Base-by-base conservation (phyloP, 2,888 invertebrate species). In the Conchocele bisecta region DNA sequence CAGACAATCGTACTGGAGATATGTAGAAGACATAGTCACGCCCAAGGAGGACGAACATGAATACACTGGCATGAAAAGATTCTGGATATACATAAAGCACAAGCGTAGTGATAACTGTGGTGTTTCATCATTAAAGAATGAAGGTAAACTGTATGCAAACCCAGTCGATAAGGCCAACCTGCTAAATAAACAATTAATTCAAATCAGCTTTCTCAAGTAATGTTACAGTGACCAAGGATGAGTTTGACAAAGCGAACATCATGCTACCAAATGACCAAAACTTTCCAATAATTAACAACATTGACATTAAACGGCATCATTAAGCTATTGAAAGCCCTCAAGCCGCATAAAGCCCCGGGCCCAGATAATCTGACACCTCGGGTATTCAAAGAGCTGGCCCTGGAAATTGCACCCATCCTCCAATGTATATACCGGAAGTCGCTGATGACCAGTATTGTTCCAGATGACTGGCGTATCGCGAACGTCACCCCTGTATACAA, bases 41-140 rank as follows among this genome's bases (percentile, higher is more conserved):
- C 58, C 66, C 13, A 15, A 41, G 13, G 57, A 53, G 53, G 22
- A 53, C 17, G 22, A 28, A 35, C n/a, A 35, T 26, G 31, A 22
- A n/a, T 11, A 33, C 31, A 13, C 13, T 2, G 33, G 41, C 11
- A 33, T 24, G 24, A 65, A 65, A 48, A 46, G 56, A 28, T 65
- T 65, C 33, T 65, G 65, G 65, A 65, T 50, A 15, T 65, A 46
- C 31, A 48, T 65, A 3, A 65, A 65, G 41, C 56, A 65, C 29
- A 37, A 39, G 28, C 26, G 39, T 31, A 39, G 24, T 13, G 65
- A 57, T 29, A 57, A n/a, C 1, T 7, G 7, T 20, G 50, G 57
- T 11, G 33, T 65, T 7, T 37, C 57, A 28, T 46, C 50, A 4
- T 41, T 65, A 17, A 57, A 48, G 28, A 20, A n/a, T n/a, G 48